Percentiles rank a stretch among this genome's conserved stretches.
These are phyloP conservation scores for Hybognathus amarus DNA, from an alignment of 2,797 vertebrate genomes.

Conservation along the genomic window DNA sequence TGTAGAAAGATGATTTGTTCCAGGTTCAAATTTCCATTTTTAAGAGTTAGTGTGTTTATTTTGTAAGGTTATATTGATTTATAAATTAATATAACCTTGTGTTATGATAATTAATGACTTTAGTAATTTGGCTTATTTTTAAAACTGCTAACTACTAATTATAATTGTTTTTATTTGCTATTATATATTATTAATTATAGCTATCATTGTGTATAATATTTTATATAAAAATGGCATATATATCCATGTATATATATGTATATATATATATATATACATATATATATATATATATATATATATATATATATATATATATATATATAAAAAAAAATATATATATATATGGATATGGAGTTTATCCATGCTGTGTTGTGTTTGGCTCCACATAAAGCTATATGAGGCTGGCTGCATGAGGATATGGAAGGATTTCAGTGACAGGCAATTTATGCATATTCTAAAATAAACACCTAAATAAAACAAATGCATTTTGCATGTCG, in stretches of 20 bases:
- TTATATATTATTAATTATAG: background rate
- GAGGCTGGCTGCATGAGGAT: background rate
- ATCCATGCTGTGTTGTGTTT: background rate
- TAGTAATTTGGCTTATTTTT: background rate
- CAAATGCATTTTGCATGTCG: background rate
- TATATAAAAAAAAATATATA: too few species aligned
- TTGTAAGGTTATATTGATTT: background rate
- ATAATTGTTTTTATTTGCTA: background rate
- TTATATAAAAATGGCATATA: too few species aligned
- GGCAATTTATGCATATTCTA: background rate
- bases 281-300: too few species aligned
- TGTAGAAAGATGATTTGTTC: background rate
- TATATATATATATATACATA: too few species aligned
- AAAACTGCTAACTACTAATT: background rate
- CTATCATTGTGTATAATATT: background rate
- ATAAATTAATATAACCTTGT: background rate
- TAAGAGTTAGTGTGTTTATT: background rate
- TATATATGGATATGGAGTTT: too few species aligned
- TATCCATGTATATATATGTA: too few species aligned
- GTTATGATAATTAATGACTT: background rate
- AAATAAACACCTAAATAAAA: slow-evolving; percentile 15
- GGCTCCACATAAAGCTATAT: background rate
- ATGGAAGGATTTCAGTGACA: background rate
- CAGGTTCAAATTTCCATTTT: background rate
- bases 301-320: too few species aligned